These are phyloP conservation scores for Epiblema foenella DNA, from an alignment of 2,888 invertebrate species.

Conservation along the genomic window DNA sequence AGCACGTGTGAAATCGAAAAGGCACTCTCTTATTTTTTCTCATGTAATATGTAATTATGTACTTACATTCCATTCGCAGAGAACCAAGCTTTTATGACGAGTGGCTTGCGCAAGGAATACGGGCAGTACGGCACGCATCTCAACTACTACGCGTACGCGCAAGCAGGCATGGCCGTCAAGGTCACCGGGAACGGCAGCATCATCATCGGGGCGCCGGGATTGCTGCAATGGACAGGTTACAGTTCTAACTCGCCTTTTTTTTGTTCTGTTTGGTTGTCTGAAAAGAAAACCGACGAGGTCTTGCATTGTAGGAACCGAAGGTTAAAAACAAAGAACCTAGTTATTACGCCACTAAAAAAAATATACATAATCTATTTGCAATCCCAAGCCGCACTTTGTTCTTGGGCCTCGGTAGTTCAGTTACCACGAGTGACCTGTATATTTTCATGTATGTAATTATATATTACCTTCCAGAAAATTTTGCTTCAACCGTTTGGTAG, in stretches of 20 bases:
- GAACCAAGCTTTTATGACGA: slow-evolving; percentile 63
- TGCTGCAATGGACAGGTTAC: slow-evolving; percentile 85
- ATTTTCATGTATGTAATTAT: too few relatives aligned
- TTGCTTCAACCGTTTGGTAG: too few relatives aligned
- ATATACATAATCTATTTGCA: too few relatives aligned
- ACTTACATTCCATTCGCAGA: slow-evolving; percentile 51
- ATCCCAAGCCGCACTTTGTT: too few relatives aligned
- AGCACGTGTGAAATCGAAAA: background rate
- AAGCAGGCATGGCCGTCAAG: slow-evolving; percentile 81
- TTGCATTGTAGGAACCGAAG: too few relatives aligned
- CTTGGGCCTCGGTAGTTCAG: too few relatives aligned
- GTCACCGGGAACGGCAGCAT: slow-evolving; percentile 73
- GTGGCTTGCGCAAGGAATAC: slow-evolving; percentile 63
- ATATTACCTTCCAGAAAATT: too few relatives aligned
- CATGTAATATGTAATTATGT: background rate
- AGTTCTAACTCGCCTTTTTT: slow-evolving; percentile 6
- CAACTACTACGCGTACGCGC: slow-evolving; percentile 80
- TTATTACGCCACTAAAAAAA: too few relatives aligned
- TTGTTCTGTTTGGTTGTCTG: too few relatives aligned
- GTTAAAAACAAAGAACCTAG: too few relatives aligned
- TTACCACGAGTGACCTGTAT: too few relatives aligned
- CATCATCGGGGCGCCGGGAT: slow-evolving; percentile 86
- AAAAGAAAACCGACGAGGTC: too few relatives aligned
- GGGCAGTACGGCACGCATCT: slow-evolving; percentile 66
- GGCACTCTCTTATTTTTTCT: background rate